Percentiles rank a stretch among this genome's conserved stretches.
These are phyloP conservation scores for Anarrhichthys ocellatus DNA, from an alignment of 2,113 vertebrate species.

Conservation along the genomic window DNA sequence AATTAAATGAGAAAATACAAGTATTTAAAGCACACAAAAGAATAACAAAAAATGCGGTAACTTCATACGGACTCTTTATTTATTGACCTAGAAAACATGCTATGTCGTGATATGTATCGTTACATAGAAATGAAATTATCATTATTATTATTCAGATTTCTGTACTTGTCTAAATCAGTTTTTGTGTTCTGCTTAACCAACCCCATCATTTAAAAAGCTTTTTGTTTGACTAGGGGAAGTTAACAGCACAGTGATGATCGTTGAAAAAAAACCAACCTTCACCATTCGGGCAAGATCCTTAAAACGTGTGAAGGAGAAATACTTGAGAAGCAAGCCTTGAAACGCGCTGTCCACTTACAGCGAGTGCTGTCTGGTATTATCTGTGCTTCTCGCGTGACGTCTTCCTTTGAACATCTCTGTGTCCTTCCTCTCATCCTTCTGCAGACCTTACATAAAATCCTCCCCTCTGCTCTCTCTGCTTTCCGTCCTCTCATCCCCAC, in stretches of 20 bases:
- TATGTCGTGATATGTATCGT: neutral
- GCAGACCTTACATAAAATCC: conserved; percentile 5
- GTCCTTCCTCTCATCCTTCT: conserved; percentile 26
- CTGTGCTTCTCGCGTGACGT: conserved; percentile 20
- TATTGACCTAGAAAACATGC: neutral
- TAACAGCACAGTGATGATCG: neutral
- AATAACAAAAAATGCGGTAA: neutral
- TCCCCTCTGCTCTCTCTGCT: conserved; percentile 2
- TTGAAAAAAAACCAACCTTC: neutral
- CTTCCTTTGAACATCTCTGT: conserved; percentile 36
- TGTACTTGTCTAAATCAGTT: neutral
- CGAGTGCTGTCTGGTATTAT: conserved; percentile 34
- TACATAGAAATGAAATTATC: neutral
- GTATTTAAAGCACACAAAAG: too few relatives aligned
- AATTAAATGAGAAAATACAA: too few relatives aligned
- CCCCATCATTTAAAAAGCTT: neutral
- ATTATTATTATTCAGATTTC: neutral
- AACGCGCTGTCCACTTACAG: conserved; percentile 46
- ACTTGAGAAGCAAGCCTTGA: conserved; percentile 21
- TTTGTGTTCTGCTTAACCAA: neutral
- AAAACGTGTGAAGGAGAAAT: conserved; percentile 27
- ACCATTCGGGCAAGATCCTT: conserved; percentile 15
- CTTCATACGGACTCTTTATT: neutral
- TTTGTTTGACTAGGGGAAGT: neutral
- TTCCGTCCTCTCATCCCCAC: conserved; percentile 3